Conservation (phyloP, 2,888 invertebrate genomes). For the Andrena camellia region DNA sequence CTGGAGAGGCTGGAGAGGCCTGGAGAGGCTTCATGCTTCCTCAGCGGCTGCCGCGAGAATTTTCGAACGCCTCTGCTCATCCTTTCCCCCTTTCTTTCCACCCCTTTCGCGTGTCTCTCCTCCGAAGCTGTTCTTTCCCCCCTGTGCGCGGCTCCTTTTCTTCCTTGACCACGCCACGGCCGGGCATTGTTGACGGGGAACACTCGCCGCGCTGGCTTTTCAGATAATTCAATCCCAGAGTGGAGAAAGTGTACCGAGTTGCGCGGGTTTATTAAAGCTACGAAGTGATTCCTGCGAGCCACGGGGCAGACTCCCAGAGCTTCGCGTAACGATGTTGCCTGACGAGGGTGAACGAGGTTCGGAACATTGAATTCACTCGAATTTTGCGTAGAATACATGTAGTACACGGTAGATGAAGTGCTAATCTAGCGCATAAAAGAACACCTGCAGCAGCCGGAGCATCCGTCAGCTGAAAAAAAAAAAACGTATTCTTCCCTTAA, state of each 20-base stretch:
- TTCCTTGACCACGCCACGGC: background rate
- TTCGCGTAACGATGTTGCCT: too few species aligned
- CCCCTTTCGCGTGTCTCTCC: background rate
- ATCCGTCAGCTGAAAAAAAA: too few species aligned
- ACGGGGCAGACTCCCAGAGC: too few species aligned
- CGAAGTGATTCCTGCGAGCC: too few species aligned
- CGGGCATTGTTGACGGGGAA: constrained; percentile 29
- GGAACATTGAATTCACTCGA: too few species aligned
- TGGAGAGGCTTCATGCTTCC: background rate
- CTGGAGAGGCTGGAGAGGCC: background rate
- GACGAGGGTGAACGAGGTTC: too few species aligned
- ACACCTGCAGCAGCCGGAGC: too few species aligned
- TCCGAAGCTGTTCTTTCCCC: background rate
- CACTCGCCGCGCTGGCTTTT: constrained; percentile 3
- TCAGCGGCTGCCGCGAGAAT: constrained; percentile 21
- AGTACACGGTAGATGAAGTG: too few species aligned
- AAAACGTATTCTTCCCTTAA: background rate
- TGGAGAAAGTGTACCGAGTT: background rate
- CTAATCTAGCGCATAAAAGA: too few species aligned
- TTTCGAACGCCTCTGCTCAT: constrained; percentile 34
- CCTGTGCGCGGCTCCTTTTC: background rate
- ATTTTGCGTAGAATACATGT: too few species aligned
- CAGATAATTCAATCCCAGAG: constrained; percentile 33
- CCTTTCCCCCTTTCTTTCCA: background rate
- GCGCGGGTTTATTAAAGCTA: too few species aligned